Evolutionary conservation across 1,140 invertebrate genomes (phyloP).

Genomic region (Sweltsa coloradensis): DNA sequence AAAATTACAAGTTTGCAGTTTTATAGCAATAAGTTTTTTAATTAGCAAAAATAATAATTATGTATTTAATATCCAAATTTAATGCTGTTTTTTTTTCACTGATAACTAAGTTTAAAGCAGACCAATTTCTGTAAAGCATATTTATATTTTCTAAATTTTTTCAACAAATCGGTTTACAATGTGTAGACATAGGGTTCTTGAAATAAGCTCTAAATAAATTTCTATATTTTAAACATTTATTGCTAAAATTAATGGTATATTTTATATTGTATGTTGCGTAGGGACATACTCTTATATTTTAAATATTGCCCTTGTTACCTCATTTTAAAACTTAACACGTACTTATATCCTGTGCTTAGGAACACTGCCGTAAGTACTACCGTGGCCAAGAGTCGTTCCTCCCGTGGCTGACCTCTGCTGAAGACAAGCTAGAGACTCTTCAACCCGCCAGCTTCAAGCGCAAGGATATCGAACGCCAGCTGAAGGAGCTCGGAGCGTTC

Average conservation of each 20-base stretch:
- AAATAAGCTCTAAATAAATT: no score
- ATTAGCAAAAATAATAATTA: background rate
- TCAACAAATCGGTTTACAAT: no score
- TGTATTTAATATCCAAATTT: background rate
- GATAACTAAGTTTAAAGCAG: no score
- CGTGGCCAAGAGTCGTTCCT: conserved; percentile 71
- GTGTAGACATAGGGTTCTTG: no score
- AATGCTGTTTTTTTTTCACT: background rate
- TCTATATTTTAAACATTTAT: no score
- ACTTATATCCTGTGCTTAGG: conserved; percentile 25
- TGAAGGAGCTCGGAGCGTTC: conserved; percentile 80
- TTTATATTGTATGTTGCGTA: no score
- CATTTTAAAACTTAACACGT: conserved; percentile 62
- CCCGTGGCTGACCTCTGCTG: conserved; percentile 76
- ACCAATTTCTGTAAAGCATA: no score
- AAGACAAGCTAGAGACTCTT: conserved; percentile 71
- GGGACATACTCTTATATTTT: no score
- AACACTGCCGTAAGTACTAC: conserved; percentile 86
- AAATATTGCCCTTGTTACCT: background rate
- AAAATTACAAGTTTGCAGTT: background rate
- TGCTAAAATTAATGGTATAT: no score
- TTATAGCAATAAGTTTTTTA: background rate
- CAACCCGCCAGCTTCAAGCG: conserved; percentile 69
- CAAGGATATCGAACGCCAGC: conserved; percentile 75
- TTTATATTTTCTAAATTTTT: no score